phyloP scores from a whole-genome alignment of 2,113 vertebrate species.

The Bubo scandiacus region DNA sequence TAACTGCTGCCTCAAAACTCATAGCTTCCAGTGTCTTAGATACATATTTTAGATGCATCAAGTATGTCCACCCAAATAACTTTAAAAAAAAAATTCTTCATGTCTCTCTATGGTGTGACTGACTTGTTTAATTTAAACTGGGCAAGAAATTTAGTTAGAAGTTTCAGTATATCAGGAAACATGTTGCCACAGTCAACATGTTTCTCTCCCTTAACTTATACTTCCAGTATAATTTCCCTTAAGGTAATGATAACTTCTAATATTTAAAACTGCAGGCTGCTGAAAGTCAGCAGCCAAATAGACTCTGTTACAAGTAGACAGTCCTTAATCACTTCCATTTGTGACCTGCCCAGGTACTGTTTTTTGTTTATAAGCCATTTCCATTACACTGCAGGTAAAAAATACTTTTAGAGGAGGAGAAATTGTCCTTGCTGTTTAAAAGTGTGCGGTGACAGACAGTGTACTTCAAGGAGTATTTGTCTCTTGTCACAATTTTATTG shows the following conservation, averaged over 20 bases:
- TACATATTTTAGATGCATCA: neutral
- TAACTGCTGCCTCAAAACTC: neutral
- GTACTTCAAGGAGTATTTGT: neutral
- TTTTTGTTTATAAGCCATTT: neutral
- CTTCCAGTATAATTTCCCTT: neutral
- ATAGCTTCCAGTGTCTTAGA: neutral
- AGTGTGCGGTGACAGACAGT: rapidly evolving
- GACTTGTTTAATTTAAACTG: neutral
- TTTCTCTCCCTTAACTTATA: neutral
- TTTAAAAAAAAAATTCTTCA: neutral
- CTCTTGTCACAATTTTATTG: neutral
- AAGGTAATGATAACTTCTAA: neutral
- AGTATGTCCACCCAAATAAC: neutral
- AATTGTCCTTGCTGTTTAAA: neutral
- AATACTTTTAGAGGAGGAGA: neutral
- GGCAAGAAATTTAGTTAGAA: neutral
- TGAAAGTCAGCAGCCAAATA: neutral
- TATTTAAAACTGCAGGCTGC: neutral
- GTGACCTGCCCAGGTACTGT: neutral
- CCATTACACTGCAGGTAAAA: neutral
- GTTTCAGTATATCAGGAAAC: neutral
- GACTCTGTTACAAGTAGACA: neutral
- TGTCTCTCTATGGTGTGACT: neutral
- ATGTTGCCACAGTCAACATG: rapidly evolving
- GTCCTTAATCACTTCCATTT: neutral